These are phyloP conservation scores for Ostrea edulis DNA, from an alignment of 1,140 invertebrate genomes.

Conservation along the genomic window DNA sequence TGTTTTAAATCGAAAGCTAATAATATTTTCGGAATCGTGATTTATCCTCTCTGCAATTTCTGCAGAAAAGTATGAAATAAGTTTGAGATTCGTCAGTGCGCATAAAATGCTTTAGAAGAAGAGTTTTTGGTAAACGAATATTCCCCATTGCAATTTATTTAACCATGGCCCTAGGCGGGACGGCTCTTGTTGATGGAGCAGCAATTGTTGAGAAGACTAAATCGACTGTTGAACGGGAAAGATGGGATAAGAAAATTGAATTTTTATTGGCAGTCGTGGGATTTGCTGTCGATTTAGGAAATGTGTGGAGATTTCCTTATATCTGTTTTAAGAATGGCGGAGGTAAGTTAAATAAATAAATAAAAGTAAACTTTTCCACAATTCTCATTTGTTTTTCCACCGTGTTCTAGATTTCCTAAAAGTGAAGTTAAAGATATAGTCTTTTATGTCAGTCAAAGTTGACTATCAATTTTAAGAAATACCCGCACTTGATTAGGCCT, in stretches of 20 bases:
- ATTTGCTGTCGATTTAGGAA: conserved; percentile 91
- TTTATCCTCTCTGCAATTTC: not conserved
- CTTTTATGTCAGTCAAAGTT: no score
- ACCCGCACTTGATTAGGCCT: no score
- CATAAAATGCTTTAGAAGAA: not conserved
- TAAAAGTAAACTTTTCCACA: no score
- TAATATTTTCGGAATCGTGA: not conserved
- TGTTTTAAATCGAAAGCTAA: not conserved
- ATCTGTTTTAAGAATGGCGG: conserved; percentile 77
- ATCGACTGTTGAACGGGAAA: conserved; percentile 68
- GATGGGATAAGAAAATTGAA: conserved; percentile 90
- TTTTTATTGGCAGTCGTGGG: conserved; percentile 92
- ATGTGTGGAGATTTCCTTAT: conserved; percentile 87
- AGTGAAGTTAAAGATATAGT: no score
- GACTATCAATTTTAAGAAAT: no score
- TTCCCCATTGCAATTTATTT: not conserved
- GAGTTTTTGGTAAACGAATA: not conserved
- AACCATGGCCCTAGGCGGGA: conserved; percentile 4
- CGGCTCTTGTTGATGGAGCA: conserved; percentile 66
- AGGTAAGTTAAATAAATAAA: conserved; percentile 65
- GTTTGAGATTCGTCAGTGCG: not conserved
- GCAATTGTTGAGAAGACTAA: conserved; percentile 67
- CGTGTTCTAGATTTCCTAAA: no score
- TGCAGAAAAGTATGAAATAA: not conserved
- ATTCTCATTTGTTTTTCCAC: no score